Evolutionary conservation across 2,113 vertebrate species (phyloP), one percentile per base, ranked within the genome.

Genomic region (Notiomystis cincta): DNA sequence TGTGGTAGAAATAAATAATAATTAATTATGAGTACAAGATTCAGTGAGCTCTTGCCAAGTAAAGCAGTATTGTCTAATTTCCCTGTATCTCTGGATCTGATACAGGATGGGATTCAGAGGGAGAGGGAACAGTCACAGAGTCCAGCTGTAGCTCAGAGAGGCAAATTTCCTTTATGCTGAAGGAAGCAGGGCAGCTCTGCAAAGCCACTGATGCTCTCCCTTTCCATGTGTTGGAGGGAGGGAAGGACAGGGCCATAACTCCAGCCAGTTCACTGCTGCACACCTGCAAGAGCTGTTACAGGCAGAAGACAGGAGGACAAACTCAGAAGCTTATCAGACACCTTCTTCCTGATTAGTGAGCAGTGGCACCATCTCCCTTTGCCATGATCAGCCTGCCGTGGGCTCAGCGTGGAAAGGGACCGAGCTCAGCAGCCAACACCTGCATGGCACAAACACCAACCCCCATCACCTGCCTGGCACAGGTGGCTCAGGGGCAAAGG

Each of bases 161-260:
- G 33, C 27, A 40, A 79, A 45, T 30, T 75, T 79, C 57, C 48
- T 35, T 89, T 33, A 47, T 16, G 25, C 27, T 45, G 72, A 83
- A 94, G 60, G 47, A 62, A 17, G 28, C 42, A 83, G 35, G 30
- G 33, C 15, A 56, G 69, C 73, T 76, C 69, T 85, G 51, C 38
- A 62, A 71, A 93, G 51, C 64, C 35, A 33, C 58, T 22, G 42
- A 64, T 51, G 16, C 15, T n/a, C 40, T 75, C 35, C 30, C 25
- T 33, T 31, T 33, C 30, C 28, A 0, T 2, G 4, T 31, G 35
- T 0, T 6, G 28, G 15, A 80, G 13, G 14, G 30, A 76, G 31
- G 33, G 8, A 38, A 76, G 25, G 19, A 21, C 53, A 56, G 15
- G 23, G 38, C 70, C 76, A 21, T 12, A 65, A 40, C 11, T 20